These are phyloP conservation scores for Dreissena polymorpha DNA, from an alignment of 1,140 invertebrate species.

Conservation along the genomic window DNA sequence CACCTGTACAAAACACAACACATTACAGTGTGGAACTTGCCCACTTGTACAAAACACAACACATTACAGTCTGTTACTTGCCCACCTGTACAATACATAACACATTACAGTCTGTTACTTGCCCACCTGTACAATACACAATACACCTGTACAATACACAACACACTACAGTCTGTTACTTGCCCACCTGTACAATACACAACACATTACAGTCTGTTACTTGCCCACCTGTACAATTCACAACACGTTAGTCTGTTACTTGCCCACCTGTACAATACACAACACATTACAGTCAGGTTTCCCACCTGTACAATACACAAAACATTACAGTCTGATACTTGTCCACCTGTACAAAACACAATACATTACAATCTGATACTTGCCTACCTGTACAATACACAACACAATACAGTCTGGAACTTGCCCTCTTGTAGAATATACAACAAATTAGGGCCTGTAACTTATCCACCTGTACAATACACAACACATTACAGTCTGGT, in stretches of 20 bases:
- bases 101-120: too few relatives aligned
- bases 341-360: too few relatives aligned
- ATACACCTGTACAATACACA: not conserved
- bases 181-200: conserved; percentile 6
- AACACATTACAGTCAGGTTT: not conserved
- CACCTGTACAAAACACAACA: too few relatives aligned
- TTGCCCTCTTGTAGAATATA: too few relatives aligned
- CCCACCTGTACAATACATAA: too few relatives aligned
- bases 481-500: not conserved
- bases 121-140: not conserved
- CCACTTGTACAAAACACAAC: conserved; percentile 14
- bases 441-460: too few relatives aligned
- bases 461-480: conserved; percentile 5
- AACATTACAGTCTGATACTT: not conserved
- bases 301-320: conserved; percentile 14
- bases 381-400: not conserved
- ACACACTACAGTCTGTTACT: too few relatives aligned
- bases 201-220: not conserved
- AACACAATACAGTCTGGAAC: not conserved
- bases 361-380: too few relatives aligned
- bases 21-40: too few relatives aligned
- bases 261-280: not conserved
- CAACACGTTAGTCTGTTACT: too few relatives aligned
- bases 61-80: not conserved
- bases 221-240: not conserved